phyloP scores from a whole-genome alignment of 2,888 invertebrate genomes.

The Caenorhabditis plicata region DNA sequence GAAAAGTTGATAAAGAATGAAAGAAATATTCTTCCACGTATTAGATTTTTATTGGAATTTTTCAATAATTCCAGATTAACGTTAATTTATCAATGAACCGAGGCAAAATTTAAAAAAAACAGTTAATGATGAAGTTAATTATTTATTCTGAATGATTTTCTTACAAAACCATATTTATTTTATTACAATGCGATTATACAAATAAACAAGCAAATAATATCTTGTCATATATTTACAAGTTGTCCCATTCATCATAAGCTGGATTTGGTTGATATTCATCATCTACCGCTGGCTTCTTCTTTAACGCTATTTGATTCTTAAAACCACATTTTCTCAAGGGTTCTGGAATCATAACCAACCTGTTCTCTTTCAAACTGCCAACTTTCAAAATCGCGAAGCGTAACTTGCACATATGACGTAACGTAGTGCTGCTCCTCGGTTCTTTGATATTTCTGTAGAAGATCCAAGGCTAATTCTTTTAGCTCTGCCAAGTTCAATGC shows the following conservation, averaged over 20 bases:
- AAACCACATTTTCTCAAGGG: conserved; percentile 1
- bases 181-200: too few species aligned
- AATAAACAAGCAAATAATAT: too few species aligned
- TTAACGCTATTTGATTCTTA: conserved; percentile 51
- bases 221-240: conserved; percentile 32
- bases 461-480: conserved; percentile 61
- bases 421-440: conserved; percentile 65
- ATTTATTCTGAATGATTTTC: too few species aligned
- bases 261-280: conserved; percentile 51
- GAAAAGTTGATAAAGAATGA: too few species aligned
- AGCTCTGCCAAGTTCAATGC: conserved; percentile 62
- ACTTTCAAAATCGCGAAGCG: conserved; percentile 60
- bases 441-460: conserved; percentile 61
- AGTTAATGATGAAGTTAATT: too few species aligned
- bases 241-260: conserved; percentile 63
- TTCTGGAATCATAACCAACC: conserved; percentile 25
- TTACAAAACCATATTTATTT: too few species aligned
- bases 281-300: conserved; percentile 49
- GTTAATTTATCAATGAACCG: too few species aligned
- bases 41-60: too few species aligned
- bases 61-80: too few species aligned
- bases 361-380: conserved; percentile 64
- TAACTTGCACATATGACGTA: conserved; percentile 57
- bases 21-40: too few species aligned
- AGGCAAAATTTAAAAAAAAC: too few species aligned